phyloP scores from a whole-genome alignment of 2,797 vertebrate genomes.

The Tokudaia tokunoshimensis region DNA sequence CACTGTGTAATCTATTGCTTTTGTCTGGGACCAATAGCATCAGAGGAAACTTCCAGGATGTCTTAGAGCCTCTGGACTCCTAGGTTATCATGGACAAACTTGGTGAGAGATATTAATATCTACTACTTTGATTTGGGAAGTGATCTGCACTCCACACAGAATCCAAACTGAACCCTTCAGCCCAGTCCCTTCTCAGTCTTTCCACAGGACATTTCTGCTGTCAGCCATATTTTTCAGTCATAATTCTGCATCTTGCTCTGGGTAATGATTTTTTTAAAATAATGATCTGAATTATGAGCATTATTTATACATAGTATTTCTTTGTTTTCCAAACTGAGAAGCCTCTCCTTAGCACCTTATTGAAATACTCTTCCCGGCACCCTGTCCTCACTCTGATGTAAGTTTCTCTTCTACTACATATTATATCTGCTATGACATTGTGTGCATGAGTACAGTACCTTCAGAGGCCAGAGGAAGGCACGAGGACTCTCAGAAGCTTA shows the following conservation, averaged over 20 bases:
- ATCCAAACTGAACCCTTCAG: neutral
- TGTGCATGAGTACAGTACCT: neutral
- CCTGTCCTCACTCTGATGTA: neutral
- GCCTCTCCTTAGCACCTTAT: neutral
- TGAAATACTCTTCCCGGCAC: rapidly evolving
- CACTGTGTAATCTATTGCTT: neutral
- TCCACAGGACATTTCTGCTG: neutral
- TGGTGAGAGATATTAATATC: neutral
- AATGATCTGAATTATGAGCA: neutral
- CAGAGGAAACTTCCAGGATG: neutral
- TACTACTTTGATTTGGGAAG: neutral
- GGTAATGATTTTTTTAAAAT: neutral
- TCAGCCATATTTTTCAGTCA: neutral
- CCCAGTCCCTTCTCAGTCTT: neutral
- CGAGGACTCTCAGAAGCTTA: neutral
- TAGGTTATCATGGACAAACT: neutral
- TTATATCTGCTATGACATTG: too few relatives aligned
- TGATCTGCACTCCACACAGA: neutral
- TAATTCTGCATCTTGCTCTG: neutral
- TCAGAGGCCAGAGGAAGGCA: neutral
- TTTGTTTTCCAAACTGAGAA: neutral
- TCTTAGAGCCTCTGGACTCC: slow-evolving; percentile 8
- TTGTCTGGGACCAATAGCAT: neutral
- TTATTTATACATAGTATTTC: neutral
- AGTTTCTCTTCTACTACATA: neutral